Evolutionary conservation across 2,797 vertebrate genomes (phyloP).

Genomic region (Hyperoplus lanceolatus): DNA sequence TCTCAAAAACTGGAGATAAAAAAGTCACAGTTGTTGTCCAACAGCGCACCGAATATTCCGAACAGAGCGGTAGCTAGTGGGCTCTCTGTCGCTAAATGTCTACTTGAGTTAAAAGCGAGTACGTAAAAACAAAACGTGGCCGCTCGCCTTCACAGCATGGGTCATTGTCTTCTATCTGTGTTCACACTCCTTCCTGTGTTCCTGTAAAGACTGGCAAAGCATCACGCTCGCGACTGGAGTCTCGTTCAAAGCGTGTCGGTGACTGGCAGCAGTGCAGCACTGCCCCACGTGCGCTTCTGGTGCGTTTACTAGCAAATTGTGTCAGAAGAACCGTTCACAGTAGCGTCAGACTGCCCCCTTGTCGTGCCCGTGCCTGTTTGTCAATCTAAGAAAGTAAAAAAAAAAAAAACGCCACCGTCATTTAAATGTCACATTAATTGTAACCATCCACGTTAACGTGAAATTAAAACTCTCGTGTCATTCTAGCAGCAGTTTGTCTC

Average conservation of each 20-base stretch:
- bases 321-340: neutral
- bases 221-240: neutral
- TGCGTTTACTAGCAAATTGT: neutral
- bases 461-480: no score
- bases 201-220: neutral
- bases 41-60: constrained; percentile 36
- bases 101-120: constrained; percentile 17
- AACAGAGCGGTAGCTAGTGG: neutral
- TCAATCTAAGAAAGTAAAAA: neutral
- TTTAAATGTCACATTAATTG: neutral
- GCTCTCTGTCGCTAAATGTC: constrained; percentile 30
- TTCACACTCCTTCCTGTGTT: constrained; percentile 75
- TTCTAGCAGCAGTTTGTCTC: neutral
- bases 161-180: constrained; percentile 78
- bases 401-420: neutral
- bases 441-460: no score
- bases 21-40: constrained; percentile 37
- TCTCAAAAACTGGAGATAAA: neutral
- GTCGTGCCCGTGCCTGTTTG: neutral
- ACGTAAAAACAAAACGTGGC: constrained; percentile 7
- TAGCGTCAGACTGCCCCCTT: neutral
- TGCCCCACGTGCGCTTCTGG: constrained; percentile 43
- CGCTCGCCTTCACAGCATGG: constrained; percentile 26
- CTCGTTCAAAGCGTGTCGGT: neutral
- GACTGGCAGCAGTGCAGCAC: constrained; percentile 5